Percentiles rank a stretch among this genome's conserved stretches.
phyloP scores from a whole-genome alignment of 1,140 invertebrate genomes.

The Anoplolepis gracilipes region DNA sequence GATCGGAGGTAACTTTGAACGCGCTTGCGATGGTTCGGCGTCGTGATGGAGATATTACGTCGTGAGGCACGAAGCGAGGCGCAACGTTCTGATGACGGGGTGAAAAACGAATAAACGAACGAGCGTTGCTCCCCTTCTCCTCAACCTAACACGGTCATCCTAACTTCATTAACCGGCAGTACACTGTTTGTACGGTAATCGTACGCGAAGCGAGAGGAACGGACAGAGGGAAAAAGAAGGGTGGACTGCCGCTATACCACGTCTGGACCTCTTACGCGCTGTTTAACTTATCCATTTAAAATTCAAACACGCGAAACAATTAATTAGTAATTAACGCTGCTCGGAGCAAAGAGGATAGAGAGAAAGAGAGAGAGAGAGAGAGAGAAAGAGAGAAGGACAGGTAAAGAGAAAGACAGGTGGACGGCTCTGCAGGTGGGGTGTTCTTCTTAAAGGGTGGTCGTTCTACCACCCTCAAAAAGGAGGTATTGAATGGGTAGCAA shows the following conservation, averaged over 20 bases:
- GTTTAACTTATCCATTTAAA: slow-evolving; percentile 84
- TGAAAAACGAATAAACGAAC: slow-evolving; percentile 81
- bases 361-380: slow-evolving; percentile 51
- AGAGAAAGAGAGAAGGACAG: slow-evolving; percentile 66
- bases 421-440: slow-evolving; percentile 50
- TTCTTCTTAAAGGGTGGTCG: slow-evolving; percentile 65
- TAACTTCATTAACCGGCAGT: slow-evolving; percentile 80
- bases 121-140: slow-evolving; percentile 63
- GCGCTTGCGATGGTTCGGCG: slow-evolving; percentile 12
- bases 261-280: slow-evolving; percentile 78
- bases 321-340: slow-evolving; percentile 85
- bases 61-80: slow-evolving; percentile 21
- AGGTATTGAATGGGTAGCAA: slow-evolving; percentile 69
- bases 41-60: slow-evolving; percentile 53
- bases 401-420: slow-evolving; percentile 35
- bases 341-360: slow-evolving; percentile 58
- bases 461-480: slow-evolving; percentile 60
- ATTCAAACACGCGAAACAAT: slow-evolving; percentile 85
- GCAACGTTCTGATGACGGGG: slow-evolving; percentile 71
- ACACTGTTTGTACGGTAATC: slow-evolving; percentile 80
- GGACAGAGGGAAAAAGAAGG: slow-evolving; percentile 52
- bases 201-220: slow-evolving; percentile 69
- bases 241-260: slow-evolving; percentile 57
- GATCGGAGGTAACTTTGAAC: slow-evolving; percentile 49
- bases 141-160: slow-evolving; percentile 76